Evolutionary conservation across 2,797 vertebrate genomes (phyloP).

Genomic region (Sphenopsis melanotis): DNA sequence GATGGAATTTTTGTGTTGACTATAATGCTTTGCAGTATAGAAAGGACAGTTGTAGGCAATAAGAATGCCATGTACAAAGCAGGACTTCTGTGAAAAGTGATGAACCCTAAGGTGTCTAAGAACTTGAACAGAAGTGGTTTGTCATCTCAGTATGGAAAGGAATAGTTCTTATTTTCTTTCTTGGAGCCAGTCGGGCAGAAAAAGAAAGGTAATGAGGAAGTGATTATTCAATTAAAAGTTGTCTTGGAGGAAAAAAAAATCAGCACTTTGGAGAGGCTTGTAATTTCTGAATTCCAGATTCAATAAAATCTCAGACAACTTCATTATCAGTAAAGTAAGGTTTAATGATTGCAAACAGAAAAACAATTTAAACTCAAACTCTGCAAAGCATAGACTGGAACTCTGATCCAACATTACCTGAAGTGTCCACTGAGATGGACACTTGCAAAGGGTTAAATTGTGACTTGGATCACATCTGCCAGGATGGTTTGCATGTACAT

Average conservation of each 20-base stretch:
- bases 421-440: not conserved
- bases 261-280: conserved; percentile 56
- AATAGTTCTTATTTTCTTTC: not conserved
- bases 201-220: conserved; percentile 62
- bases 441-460: not conserved
- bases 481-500: not conserved
- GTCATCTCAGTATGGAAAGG: not conserved
- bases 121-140: conserved; percentile 17
- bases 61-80: conserved; percentile 5
- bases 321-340: conserved; percentile 63
- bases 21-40: not conserved
- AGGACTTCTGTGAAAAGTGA: not conserved
- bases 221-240: conserved; percentile 74
- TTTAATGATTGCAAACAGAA: conserved; percentile 50
- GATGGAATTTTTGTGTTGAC: not conserved
- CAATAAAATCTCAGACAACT: conserved; percentile 67
- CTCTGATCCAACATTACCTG: not conserved
- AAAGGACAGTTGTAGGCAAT: not conserved
- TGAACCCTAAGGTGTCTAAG: conserved; percentile 4
- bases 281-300: conserved; percentile 70
- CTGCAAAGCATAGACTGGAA: not conserved
- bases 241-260: conserved; percentile 65
- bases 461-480: not conserved
- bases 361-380: not conserved
- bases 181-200: conserved; percentile 39